A percentile compares a stretch with the other conserved stretches of the same genome.
phyloP scores from a whole-genome alignment of 2,797 vertebrate genomes.

The Amphiprion clarkii region DNA sequence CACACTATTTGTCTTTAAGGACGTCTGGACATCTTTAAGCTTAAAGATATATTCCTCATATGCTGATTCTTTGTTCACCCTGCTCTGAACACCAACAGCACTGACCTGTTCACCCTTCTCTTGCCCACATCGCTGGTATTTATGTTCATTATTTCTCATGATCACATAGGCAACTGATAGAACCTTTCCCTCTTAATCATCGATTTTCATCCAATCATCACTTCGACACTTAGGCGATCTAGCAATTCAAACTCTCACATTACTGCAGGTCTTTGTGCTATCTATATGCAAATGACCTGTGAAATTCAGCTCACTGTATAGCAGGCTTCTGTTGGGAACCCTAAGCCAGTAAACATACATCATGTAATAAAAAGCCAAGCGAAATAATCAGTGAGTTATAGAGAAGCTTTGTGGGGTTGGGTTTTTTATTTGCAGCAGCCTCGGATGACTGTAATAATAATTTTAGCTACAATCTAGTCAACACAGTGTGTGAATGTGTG shows the following conservation, averaged over 20 bases:
- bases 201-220: constrained; percentile 62
- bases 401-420: constrained; percentile 21
- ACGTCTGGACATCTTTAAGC: constrained; percentile 42
- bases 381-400: constrained; percentile 34
- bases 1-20: constrained; percentile 56
- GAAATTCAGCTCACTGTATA: constrained; percentile 28
- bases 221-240: constrained; percentile 55
- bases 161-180: constrained; percentile 49
- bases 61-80: constrained; percentile 6
- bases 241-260: constrained; percentile 36
- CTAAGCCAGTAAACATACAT: constrained; percentile 18
- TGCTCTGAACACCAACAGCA: constrained; percentile 49
- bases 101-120: constrained; percentile 52
- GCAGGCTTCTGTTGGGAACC: constrained; percentile 37
- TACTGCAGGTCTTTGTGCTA: constrained; percentile 56
- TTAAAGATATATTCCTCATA: constrained; percentile 20
- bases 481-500: background rate
- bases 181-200: constrained; percentile 59
- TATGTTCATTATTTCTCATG: constrained; percentile 43
- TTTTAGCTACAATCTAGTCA: constrained; percentile 12
- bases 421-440: constrained; percentile 35
- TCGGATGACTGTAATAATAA: constrained; percentile 18
- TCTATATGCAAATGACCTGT: constrained; percentile 75
- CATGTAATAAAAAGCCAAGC: constrained; percentile 21
- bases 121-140: constrained; percentile 24